Percentiles rank a stretch among this genome's conserved stretches.
Evolutionary conservation across 2,113 vertebrate genomes (phyloP).

Genomic region (Hemiprocne comata): DNA sequence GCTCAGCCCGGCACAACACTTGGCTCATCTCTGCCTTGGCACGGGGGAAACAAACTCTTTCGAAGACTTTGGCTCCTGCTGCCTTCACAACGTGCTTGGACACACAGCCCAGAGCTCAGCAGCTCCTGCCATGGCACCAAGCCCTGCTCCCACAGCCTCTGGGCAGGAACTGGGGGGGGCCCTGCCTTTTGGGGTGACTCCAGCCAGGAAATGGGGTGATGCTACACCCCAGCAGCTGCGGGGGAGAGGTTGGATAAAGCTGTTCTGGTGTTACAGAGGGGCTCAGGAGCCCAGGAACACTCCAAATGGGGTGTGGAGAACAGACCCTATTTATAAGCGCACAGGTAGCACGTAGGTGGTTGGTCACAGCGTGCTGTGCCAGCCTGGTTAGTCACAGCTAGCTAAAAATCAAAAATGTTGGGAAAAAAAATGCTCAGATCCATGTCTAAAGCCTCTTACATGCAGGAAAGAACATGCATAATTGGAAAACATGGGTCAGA

Average conservation of each 20-base stretch:
- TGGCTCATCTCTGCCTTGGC: background rate
- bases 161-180: rapidly evolving
- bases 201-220: background rate
- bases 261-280: background rate
- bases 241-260: background rate
- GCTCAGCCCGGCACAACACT: background rate
- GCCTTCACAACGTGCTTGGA: background rate
- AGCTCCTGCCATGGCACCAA: rapidly evolving
- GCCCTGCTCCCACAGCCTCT: rapidly evolving
- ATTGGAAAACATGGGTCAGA: background rate
- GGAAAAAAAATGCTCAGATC: background rate
- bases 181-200: background rate
- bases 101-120: rapidly evolving
- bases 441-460: background rate
- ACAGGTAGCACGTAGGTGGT: conserved; percentile 13
- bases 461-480: background rate
- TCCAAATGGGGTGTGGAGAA: background rate
- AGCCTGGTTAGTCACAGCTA: conserved; percentile 38
- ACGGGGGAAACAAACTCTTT: background rate
- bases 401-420: background rate
- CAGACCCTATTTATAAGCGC: background rate
- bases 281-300: background rate
- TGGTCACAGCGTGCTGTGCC: conserved; percentile 20
- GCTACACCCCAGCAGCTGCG: rapidly evolving
- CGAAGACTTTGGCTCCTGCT: background rate